Evolutionary conservation across 2,888 invertebrate species (phyloP).

Genomic region (Temnothorax unifasciatus): DNA sequence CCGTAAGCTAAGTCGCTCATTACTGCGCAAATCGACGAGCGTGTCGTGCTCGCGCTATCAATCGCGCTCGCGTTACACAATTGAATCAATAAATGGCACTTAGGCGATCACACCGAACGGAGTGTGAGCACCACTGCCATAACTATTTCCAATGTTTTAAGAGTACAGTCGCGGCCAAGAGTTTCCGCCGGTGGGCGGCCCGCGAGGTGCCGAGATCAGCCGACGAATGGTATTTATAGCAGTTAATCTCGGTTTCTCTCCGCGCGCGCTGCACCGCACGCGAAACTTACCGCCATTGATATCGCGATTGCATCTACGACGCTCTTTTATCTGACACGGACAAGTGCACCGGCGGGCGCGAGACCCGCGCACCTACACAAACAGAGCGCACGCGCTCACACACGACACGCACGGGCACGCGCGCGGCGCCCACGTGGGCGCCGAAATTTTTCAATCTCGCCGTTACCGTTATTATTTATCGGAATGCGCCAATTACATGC

Average conservation of each 20-base stretch:
- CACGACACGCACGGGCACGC: no score
- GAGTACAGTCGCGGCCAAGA: conserved; percentile 82
- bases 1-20: conserved; percentile 20
- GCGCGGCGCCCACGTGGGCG: neutral
- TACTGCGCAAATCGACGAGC: conserved; percentile 8
- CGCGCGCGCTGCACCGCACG: conserved; percentile 81
- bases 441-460: conserved; percentile 10
- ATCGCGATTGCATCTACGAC: conserved; percentile 76
- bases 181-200: conserved; percentile 51
- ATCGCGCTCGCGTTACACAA: conserved; percentile 80
- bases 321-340: conserved; percentile 53
- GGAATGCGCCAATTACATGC: conserved; percentile 38
- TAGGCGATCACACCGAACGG: conserved; percentile 1
- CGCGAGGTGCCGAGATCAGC: conserved; percentile 39
- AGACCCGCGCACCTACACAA: neutral
- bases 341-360: conserved; percentile 34
- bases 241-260: conserved; percentile 84
- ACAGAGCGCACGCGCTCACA: no score
- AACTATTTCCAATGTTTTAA: conserved; percentile 85
- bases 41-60: conserved; percentile 55
- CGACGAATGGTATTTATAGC: conserved; percentile 83
- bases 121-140: conserved; percentile 82
- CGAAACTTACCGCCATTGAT: conserved; percentile 79
- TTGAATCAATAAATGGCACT: conserved; percentile 80
- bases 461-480: conserved; percentile 63